Evolutionary conservation across 2,797 vertebrate genomes (phyloP).

Genomic region (Oophaga sylvatica): DNA sequence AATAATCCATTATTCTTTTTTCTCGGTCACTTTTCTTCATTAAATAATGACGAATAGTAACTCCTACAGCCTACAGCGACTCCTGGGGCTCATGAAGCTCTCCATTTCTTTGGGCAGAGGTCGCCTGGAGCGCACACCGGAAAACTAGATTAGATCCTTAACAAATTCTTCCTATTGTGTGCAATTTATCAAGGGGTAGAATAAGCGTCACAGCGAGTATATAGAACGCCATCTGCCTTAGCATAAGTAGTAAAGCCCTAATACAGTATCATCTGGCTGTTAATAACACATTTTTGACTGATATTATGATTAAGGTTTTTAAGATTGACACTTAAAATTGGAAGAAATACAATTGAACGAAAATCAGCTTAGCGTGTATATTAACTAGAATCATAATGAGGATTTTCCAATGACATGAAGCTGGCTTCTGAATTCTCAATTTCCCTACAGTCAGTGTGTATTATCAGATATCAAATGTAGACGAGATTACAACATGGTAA

Average conservation of each 20-base stretch:
- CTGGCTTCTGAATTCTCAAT: neutral
- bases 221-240: neutral
- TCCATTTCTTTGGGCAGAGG: slow-evolving; percentile 22
- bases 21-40: slow-evolving; percentile 37
- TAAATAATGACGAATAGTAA: slow-evolving; percentile 16
- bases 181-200: slow-evolving; percentile 45
- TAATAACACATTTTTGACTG: neutral
- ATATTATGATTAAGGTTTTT: slow-evolving; percentile 9
- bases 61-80: slow-evolving; percentile 27
- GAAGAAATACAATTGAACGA: neutral
- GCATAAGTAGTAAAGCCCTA: neutral
- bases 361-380: neutral
- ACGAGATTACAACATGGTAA: neutral
- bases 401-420: neutral
- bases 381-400: neutral
- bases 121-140: slow-evolving; percentile 32
- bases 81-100: slow-evolving; percentile 33
- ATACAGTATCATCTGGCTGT: neutral
- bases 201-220: slow-evolving; percentile 18
- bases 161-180: slow-evolving; percentile 33
- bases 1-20: slow-evolving; percentile 40
- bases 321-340: neutral
- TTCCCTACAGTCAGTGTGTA: neutral
- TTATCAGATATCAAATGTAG: neutral
- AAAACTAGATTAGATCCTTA: slow-evolving; percentile 45